phyloP scores from a whole-genome alignment of 2,888 invertebrate species.

The Mechanitis mazaeus region DNA sequence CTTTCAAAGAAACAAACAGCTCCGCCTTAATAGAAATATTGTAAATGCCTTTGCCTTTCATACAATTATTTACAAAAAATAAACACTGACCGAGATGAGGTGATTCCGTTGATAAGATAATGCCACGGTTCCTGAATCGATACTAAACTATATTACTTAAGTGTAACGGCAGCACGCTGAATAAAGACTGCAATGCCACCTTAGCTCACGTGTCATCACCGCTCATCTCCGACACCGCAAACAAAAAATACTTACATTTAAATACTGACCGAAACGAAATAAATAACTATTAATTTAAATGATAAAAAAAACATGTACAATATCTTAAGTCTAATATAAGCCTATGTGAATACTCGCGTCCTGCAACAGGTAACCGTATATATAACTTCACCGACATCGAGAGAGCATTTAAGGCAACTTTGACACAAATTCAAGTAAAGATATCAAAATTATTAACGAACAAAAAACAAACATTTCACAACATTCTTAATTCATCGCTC shows the following conservation, averaged over 20 bases:
- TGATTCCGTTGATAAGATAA: constrained; percentile 55
- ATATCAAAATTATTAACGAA: constrained; percentile 9
- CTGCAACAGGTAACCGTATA: constrained; percentile 74
- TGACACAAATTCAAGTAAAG: constrained; percentile 13
- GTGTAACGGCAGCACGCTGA: constrained; percentile 23
- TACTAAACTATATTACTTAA: constrained; percentile 26
- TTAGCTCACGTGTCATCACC: constrained; percentile 22
- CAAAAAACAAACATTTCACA: constrained; percentile 14
- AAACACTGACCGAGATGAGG: constrained; percentile 67
- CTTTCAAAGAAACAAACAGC: constrained; percentile 51
- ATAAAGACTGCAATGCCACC: constrained; percentile 21
- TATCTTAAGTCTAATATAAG: constrained; percentile 53
- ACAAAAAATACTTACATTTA: constrained; percentile 70
- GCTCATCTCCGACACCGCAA: constrained; percentile 19
- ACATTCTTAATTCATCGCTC: constrained; percentile 25
- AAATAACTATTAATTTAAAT: constrained; percentile 60
- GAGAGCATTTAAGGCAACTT: constrained; percentile 74
- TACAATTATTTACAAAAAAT: constrained; percentile 42
- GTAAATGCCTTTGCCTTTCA: constrained; percentile 64
- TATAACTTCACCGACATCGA: constrained; percentile 68
- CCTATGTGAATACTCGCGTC: constrained; percentile 74
- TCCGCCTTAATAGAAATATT: constrained; percentile 31
- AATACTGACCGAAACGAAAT: constrained; percentile 77
- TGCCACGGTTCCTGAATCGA: constrained; percentile 43
- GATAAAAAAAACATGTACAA: constrained; percentile 52